phyloP scores from a whole-genome alignment of 2,113 vertebrate genomes.

The Romanogobio albipinnatus region DNA sequence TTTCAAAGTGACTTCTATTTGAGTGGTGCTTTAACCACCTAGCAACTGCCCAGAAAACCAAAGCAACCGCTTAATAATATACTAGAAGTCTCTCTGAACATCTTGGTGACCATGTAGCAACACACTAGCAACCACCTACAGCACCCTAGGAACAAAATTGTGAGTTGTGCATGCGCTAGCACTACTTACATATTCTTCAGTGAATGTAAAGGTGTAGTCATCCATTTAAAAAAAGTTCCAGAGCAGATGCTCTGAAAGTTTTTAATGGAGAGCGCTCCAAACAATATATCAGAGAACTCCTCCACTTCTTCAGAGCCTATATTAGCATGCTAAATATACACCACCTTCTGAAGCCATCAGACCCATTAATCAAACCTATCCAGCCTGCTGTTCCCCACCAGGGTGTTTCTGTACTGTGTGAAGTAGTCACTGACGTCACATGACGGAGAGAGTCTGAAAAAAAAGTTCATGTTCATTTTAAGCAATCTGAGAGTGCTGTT shows the following conservation, averaged over 20 bases:
- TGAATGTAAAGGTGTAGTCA: not conserved
- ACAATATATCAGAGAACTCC: not conserved
- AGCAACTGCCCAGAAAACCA: too few species aligned
- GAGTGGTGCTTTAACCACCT: not conserved
- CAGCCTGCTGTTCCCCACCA: constrained; percentile 20
- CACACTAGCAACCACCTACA: not conserved
- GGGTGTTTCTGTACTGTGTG: constrained; percentile 8
- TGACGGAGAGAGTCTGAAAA: not conserved
- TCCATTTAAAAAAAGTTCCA: not conserved
- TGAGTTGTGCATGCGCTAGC: not conserved
- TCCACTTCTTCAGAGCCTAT: not conserved
- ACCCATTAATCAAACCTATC: constrained; percentile 14
- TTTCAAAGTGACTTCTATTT: not conserved
- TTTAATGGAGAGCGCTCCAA: not conserved
- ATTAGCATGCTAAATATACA: constrained; percentile 32
- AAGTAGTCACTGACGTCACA: not conserved
- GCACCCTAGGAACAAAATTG: not conserved
- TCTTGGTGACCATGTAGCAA: not conserved
- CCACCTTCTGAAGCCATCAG: not conserved
- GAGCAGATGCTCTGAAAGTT: not conserved
- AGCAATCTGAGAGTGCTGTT: not conserved
- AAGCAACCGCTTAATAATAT: not conserved
- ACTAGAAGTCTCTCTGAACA: not conserved
- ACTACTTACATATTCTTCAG: not conserved
- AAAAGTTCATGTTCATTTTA: not conserved